These are phyloP conservation scores for Agapornis roseicollis DNA, from an alignment of 2,113 vertebrate species.

Conservation along the genomic window DNA sequence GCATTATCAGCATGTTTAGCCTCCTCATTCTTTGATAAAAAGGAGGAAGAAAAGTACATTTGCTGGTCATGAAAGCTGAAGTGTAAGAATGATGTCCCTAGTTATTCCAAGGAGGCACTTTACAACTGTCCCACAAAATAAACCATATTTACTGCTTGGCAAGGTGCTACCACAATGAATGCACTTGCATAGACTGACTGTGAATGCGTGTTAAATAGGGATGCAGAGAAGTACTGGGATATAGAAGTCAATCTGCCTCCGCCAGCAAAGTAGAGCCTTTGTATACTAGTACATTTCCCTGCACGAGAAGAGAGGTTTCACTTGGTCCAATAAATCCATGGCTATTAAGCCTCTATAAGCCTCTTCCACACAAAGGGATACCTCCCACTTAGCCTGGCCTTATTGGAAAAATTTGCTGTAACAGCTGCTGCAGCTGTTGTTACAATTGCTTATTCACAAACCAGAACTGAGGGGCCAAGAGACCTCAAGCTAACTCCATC, in stretches of 20 bases:
- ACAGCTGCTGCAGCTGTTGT: neutral
- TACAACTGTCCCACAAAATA: neutral
- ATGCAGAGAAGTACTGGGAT: neutral
- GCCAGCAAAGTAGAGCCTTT: neutral
- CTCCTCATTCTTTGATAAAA: neutral
- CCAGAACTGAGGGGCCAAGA: neutral
- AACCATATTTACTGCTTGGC: neutral
- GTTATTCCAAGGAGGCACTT: neutral
- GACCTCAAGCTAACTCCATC: neutral
- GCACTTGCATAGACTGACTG: neutral
- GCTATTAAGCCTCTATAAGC: neutral
- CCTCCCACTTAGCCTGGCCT: neutral
- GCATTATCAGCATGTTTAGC: neutral
- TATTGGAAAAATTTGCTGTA: neutral
- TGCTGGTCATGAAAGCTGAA: neutral
- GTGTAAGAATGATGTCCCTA: rapidly evolving
- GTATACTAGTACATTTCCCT: neutral
- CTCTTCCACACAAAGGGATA: neutral
- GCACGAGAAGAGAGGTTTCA: neutral
- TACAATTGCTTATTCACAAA: neutral
- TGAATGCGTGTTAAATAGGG: neutral
- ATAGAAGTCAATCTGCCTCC: neutral
- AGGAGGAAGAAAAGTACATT: neutral
- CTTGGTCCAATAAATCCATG: neutral
- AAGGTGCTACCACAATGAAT: neutral